Evolutionary conservation across 2,888 invertebrate species (phyloP).

Genomic region (Tortricodes alternella): DNA sequence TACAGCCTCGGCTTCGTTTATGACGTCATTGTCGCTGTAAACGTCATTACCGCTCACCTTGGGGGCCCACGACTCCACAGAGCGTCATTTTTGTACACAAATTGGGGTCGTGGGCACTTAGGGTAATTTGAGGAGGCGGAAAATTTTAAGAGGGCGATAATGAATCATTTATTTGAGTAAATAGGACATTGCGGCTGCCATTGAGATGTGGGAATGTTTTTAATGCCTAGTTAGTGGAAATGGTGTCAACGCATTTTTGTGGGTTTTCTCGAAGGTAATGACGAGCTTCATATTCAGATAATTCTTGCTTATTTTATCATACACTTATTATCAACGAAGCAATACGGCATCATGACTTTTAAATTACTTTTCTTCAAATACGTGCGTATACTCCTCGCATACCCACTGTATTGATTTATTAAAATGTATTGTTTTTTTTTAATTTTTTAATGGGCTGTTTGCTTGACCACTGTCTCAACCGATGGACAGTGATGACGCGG

Average conservation of each 20-base stretch:
- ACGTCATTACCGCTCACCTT: conserved; percentile 61
- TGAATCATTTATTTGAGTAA: conserved; percentile 53
- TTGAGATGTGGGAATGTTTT: conserved; percentile 19
- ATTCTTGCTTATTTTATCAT: too few relatives aligned
- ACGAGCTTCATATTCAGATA: too few relatives aligned
- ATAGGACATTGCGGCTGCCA: conserved; percentile 37
- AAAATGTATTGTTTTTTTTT: too few relatives aligned
- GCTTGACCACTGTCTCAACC: too few relatives aligned
- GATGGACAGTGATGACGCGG: too few relatives aligned
- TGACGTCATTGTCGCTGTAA: conserved; percentile 63
- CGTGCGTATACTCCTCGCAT: too few relatives aligned
- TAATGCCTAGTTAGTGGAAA: conserved; percentile 27
- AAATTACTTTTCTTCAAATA: too few relatives aligned
- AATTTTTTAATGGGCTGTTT: too few relatives aligned
- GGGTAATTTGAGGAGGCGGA: conserved; percentile 50
- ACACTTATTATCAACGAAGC: too few relatives aligned
- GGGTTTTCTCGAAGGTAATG: not conserved
- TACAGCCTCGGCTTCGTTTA: conserved; percentile 51
- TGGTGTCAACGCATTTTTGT: conserved; percentile 11
- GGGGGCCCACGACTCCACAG: not conserved
- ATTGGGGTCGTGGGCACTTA: conserved; percentile 1
- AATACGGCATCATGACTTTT: too few relatives aligned
- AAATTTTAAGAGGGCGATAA: conserved; percentile 60
- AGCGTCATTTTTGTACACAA: not conserved
- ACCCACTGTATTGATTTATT: too few relatives aligned